These are phyloP conservation scores for Holothuria scabra DNA, from an alignment of 53 echinoderm and acorn worm species.

Conservation along the genomic window DNA sequence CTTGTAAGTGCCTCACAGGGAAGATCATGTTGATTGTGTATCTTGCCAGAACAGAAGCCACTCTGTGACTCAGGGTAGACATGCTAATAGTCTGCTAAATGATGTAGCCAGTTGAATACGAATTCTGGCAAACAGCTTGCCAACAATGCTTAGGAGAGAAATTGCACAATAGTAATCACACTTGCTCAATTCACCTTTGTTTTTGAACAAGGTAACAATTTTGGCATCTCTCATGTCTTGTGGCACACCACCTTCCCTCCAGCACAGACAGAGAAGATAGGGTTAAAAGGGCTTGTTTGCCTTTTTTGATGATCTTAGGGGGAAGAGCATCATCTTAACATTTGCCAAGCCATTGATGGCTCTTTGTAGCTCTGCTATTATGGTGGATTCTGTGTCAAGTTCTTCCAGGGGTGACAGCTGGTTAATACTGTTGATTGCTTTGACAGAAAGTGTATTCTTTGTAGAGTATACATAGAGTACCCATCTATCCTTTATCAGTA, in stretches of 20 bases:
- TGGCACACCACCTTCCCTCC: slow-evolving; percentile 53
- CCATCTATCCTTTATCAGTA: too few relatives aligned
- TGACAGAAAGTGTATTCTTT: too few relatives aligned
- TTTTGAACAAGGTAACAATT: slow-evolving; percentile 70
- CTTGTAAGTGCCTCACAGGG: too few relatives aligned
- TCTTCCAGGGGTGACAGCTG: too few relatives aligned
- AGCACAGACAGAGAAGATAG: slow-evolving; percentile 60
- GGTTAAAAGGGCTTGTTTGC: slow-evolving; percentile 5
- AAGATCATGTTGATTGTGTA: too few relatives aligned
- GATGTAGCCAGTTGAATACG: slow-evolving; percentile 36
- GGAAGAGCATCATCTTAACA: slow-evolving; percentile 7
- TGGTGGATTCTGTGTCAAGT: slow-evolving; percentile 19
- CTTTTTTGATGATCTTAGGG: neutral
- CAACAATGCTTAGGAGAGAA: slow-evolving; percentile 62
- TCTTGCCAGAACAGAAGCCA: too few relatives aligned
- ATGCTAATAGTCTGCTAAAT: slow-evolving; percentile 51
- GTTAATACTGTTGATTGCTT: too few relatives aligned
- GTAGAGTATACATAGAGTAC: too few relatives aligned
- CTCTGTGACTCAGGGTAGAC: slow-evolving; percentile 28
- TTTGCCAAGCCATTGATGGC: slow-evolving; percentile 14
- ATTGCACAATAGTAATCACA: slow-evolving; percentile 69
- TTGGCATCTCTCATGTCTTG: slow-evolving; percentile 61
- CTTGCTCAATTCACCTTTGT: slow-evolving; percentile 58
- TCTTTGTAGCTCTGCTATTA: neutral
- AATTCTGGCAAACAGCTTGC: slow-evolving; percentile 60